Evolutionary conservation across 2,797 vertebrate species (phyloP).

Genomic region (Siniperca undulata): DNA sequence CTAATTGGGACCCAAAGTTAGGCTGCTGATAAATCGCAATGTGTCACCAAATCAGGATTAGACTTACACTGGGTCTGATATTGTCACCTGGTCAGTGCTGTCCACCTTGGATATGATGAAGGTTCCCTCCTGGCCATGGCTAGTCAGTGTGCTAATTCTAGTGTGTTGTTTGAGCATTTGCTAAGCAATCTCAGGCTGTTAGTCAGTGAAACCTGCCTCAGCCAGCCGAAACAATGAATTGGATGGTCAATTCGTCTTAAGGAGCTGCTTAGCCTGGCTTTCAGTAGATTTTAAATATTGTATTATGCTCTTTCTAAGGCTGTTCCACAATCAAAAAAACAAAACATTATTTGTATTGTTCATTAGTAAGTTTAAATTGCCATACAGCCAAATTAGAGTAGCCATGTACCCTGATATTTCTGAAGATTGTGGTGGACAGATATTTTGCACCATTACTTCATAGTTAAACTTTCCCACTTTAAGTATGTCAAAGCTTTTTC

Average conservation of each 20-base stretch:
- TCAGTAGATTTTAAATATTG: constrained; percentile 1
- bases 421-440: too few relatives aligned
- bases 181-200: not conserved
- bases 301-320: not conserved
- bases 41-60: constrained; percentile 20
- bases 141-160: not conserved
- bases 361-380: not conserved
- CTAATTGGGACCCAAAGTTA: constrained; percentile 29
- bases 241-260: not conserved
- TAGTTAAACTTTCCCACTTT: not conserved
- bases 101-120: not conserved
- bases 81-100: not conserved
- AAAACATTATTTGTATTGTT: not conserved
- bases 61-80: not conserved
- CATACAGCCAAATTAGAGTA: not conserved
- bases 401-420: not conserved
- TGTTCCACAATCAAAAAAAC: not conserved
- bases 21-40: constrained; percentile 14
- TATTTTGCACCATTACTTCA: not conserved
- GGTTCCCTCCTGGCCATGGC: not conserved
- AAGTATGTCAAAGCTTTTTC: not conserved
- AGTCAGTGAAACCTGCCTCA: constrained; percentile 5
- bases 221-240: not conserved
- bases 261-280: not conserved
- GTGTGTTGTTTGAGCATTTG: not conserved